A percentile compares a stretch with the other conserved stretches of the same genome.
Conservation (phyloP, 2,797 vertebrate species). For the Bradypodion ventrale region DNA sequence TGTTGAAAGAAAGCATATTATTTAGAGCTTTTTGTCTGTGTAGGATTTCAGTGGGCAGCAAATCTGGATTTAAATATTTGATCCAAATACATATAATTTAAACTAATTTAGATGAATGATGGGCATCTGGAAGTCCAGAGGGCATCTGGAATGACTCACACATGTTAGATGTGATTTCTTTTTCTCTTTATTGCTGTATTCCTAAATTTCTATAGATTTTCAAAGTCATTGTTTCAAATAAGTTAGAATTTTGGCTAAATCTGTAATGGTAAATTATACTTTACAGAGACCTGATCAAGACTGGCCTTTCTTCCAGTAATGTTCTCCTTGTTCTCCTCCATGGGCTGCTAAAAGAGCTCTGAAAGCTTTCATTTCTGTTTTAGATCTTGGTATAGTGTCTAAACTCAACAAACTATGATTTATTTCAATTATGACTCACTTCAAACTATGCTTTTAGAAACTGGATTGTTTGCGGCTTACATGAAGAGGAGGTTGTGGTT, state of each 20-base stretch:
- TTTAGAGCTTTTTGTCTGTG: conserved; percentile 1
- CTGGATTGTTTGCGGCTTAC: background rate
- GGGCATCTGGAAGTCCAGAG: background rate
- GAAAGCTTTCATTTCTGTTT: background rate
- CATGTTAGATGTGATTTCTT: background rate
- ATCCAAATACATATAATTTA: background rate
- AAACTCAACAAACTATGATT: background rate
- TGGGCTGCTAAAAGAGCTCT: background rate
- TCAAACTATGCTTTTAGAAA: background rate
- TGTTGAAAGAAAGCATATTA: conserved; percentile 67
- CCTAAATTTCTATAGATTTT: background rate
- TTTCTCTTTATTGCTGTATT: background rate
- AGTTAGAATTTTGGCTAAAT: too few species aligned
- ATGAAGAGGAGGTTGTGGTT: background rate
- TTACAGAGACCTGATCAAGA: background rate
- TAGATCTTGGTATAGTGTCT: background rate
- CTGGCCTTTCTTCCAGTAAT: background rate
- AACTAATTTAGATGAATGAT: background rate
- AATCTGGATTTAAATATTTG: background rate
- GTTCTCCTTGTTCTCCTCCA: background rate
- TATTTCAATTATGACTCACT: background rate
- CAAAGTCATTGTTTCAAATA: background rate
- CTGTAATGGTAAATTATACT: background rate
- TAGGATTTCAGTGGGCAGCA: background rate
- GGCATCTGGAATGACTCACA: background rate